Evolutionary conservation across 2,797 vertebrate genomes (phyloP).

Genomic region (Apodemus agrarius): DNA sequence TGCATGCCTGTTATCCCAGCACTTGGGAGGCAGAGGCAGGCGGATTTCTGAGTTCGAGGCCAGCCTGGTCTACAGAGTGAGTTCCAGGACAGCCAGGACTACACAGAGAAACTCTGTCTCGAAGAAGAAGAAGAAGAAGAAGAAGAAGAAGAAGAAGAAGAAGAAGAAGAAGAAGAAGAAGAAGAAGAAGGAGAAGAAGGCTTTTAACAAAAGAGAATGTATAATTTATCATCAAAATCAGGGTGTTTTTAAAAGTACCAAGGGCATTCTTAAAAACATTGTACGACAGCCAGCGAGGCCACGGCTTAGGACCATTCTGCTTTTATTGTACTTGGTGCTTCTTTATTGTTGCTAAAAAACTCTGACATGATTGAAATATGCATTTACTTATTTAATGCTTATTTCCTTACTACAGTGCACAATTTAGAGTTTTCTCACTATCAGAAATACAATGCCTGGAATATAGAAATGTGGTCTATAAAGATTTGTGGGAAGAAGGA

Average conservation of each 20-base stretch:
- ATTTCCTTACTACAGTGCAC: background rate
- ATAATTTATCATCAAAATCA: background rate
- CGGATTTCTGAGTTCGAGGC: too few relatives aligned
- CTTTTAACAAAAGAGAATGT: slow-evolving; percentile 15
- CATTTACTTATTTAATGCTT: slow-evolving; percentile 38
- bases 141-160: too few relatives aligned
- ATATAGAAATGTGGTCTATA: background rate
- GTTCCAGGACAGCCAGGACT: too few relatives aligned
- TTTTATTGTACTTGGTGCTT: background rate
- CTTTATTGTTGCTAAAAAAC: background rate
- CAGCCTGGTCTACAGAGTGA: too few relatives aligned
- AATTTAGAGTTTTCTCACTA: background rate
- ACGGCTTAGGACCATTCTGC: background rate
- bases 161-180: too few relatives aligned
- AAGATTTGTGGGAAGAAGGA: background rate
- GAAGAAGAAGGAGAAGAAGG: too few relatives aligned
- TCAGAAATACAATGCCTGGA: background rate
- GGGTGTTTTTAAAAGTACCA: background rate
- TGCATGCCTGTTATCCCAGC: too few relatives aligned
- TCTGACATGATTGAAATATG: background rate
- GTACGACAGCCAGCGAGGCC: background rate
- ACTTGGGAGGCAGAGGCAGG: too few relatives aligned
- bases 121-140: too few relatives aligned
- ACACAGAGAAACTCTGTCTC: too few relatives aligned
- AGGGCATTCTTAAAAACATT: background rate